A percentile compares a stretch with the other conserved stretches of the same genome.
phyloP scores from a whole-genome alignment of 2,888 invertebrate species.

The Caenorhabditis sinica region DNA sequence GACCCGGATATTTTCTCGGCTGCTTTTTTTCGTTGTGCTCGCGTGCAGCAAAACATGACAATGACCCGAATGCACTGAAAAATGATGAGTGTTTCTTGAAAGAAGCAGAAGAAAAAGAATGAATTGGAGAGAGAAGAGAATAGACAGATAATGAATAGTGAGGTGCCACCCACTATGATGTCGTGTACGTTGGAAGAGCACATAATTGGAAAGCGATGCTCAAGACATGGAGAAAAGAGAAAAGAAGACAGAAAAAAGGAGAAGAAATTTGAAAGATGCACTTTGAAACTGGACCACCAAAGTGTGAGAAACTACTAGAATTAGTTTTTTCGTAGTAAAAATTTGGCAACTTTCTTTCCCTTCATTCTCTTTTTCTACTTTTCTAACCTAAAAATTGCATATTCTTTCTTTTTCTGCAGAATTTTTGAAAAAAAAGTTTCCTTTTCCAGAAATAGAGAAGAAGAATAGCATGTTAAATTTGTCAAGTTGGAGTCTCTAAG shows the following conservation, averaged over 20 bases:
- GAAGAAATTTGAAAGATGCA: slow-evolving; percentile 40
- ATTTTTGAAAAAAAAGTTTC: not conserved
- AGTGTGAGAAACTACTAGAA: slow-evolving; percentile 41
- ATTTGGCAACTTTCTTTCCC: not conserved
- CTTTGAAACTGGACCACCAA: slow-evolving; percentile 33
- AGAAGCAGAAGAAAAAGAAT: not conserved
- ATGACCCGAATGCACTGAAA: slow-evolving; percentile 68
- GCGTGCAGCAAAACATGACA: slow-evolving; percentile 71
- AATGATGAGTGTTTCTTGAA: slow-evolving; percentile 33
- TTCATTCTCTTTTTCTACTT: not conserved
- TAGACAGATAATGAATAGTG: slow-evolving; percentile 49
- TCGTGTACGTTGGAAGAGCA: slow-evolving; percentile 51
- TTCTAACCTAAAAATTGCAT: slow-evolving; percentile 13
- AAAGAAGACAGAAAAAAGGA: slow-evolving; percentile 14
- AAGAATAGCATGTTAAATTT: slow-evolving; percentile 33
- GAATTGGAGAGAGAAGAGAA: slow-evolving; percentile 7
- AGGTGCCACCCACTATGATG: slow-evolving; percentile 28
- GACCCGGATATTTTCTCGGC: slow-evolving; percentile 64
- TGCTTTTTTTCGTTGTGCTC: slow-evolving; percentile 63
- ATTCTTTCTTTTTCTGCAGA: slow-evolving; percentile 24
- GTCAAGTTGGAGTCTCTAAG: slow-evolving; percentile 1
- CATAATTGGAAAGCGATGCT: slow-evolving; percentile 58
- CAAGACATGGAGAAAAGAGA: slow-evolving; percentile 21
- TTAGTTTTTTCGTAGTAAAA: slow-evolving; percentile 23
- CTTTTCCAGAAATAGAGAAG: not conserved